phyloP scores from a whole-genome alignment of 2,888 invertebrate species.

The Aphrophora alni region DNA sequence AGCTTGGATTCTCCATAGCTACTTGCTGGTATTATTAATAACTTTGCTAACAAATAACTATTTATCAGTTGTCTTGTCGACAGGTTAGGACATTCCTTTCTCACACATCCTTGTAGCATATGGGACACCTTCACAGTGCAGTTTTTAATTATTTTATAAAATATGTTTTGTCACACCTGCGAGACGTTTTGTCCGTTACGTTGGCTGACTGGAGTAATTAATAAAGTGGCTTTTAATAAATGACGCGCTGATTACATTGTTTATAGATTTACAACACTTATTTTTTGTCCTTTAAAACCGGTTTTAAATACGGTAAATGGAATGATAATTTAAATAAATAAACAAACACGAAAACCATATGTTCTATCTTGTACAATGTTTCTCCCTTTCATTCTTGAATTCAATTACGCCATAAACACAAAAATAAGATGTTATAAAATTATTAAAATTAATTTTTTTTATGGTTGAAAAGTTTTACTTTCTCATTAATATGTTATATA shows the following conservation, averaged over 20 bases:
- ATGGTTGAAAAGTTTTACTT: no score
- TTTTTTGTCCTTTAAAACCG: background rate
- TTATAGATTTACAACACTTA: background rate
- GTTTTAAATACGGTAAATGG: background rate
- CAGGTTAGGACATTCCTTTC: background rate
- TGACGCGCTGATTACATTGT: background rate
- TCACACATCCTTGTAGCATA: background rate
- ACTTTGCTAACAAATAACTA: background rate
- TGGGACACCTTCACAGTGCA: no score
- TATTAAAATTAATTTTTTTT: no score
- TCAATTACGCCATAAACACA: no score
- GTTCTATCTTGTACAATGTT: no score
- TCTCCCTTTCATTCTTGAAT: no score
- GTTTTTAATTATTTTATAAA: background rate
- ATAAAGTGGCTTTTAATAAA: background rate
- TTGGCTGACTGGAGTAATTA: background rate
- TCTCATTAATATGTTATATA: no score
- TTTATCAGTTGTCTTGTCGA: background rate
- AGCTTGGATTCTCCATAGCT: no score
- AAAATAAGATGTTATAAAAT: no score
- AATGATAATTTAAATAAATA: no score
- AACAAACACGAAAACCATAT: no score
- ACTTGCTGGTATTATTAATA: background rate
- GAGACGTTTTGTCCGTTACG: background rate
- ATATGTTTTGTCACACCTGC: background rate